Percentiles rank a stretch among this genome's conserved stretches.
phyloP scores from a whole-genome alignment of 2,888 invertebrate species.

The Busseola fusca region DNA sequence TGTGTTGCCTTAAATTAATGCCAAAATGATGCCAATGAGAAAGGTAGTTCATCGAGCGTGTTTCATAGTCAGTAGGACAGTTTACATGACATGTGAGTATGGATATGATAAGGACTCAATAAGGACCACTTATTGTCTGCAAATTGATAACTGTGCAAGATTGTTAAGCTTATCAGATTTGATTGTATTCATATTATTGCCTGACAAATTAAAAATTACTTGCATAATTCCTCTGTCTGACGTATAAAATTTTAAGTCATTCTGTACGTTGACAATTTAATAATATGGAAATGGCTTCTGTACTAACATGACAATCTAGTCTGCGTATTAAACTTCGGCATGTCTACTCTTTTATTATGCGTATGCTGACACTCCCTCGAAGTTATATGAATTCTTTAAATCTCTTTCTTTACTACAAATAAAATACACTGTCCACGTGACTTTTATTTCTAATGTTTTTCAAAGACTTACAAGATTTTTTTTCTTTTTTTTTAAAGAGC shows the following conservation, averaged over 20 bases:
- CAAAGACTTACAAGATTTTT: too few relatives aligned
- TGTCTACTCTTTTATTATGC: neutral
- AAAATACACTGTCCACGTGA: neutral
- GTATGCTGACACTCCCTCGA: neutral
- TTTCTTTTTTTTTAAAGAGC: too few relatives aligned
- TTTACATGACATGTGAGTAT: conserved; percentile 87
- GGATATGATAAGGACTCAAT: conserved; percentile 25
- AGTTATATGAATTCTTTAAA: neutral
- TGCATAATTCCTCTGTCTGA: conserved; percentile 14
- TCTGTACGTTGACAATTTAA: neutral
- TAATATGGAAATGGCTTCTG: conserved; percentile 12
- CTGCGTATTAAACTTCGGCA: neutral
- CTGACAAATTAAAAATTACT: conserved; percentile 6
- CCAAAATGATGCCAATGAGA: conserved; percentile 77
- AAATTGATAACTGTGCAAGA: conserved; percentile 41
- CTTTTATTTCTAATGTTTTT: neutral
- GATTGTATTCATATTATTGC: conserved; percentile 9
- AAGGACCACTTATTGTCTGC: conserved; percentile 31
- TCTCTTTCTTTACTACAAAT: neutral
- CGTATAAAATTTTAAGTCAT: neutral
- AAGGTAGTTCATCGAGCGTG: conserved; percentile 81
- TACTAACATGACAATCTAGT: conserved; percentile 2
- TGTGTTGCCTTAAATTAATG: conserved; percentile 29
- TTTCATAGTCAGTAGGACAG: conserved; percentile 81
- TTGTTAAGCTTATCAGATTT: conserved; percentile 40